Evolutionary conservation across 2,888 invertebrate species (phyloP).

Genomic region (Aporophyla lueneburgensis): DNA sequence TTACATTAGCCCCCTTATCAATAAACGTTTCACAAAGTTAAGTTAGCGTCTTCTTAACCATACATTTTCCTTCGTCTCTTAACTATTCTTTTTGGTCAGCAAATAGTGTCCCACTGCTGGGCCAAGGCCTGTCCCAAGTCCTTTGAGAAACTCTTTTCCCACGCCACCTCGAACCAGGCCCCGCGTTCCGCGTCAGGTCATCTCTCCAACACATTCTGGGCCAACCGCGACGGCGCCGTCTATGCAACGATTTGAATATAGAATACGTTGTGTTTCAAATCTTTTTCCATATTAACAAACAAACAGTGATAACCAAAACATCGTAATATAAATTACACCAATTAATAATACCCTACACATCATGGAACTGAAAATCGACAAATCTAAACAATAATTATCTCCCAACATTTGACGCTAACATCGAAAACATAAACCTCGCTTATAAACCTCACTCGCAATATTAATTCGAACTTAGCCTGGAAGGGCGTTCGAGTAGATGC

Average conservation of each 20-base stretch:
- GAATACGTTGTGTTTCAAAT: no score
- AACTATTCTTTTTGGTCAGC: not conserved
- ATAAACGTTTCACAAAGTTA: not conserved
- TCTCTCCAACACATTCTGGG: no score
- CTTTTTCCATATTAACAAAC: not conserved
- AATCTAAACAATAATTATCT: slow-evolving; percentile 20
- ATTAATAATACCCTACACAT: slow-evolving; percentile 2
- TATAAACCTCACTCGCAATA: slow-evolving; percentile 40
- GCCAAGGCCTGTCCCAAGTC: no score
- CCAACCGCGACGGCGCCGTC: no score
- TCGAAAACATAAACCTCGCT: not conserved
- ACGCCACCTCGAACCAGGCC: no score
- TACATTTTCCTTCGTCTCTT: not conserved
- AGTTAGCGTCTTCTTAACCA: not conserved
- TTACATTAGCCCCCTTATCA: not conserved
- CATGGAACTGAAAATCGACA: slow-evolving; percentile 37
- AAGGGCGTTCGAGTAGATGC: slow-evolving; percentile 8
- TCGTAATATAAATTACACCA: not conserved
- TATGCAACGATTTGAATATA: no score
- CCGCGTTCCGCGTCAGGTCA: no score
- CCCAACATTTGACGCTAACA: not conserved
- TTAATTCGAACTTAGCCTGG: not conserved
- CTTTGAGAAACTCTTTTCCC: no score
- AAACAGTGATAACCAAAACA: not conserved
- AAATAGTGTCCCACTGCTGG: no score